These are phyloP conservation scores for Erpobdella octoculata DNA, from an alignment of 2,888 invertebrate genomes.

Conservation along the genomic window DNA sequence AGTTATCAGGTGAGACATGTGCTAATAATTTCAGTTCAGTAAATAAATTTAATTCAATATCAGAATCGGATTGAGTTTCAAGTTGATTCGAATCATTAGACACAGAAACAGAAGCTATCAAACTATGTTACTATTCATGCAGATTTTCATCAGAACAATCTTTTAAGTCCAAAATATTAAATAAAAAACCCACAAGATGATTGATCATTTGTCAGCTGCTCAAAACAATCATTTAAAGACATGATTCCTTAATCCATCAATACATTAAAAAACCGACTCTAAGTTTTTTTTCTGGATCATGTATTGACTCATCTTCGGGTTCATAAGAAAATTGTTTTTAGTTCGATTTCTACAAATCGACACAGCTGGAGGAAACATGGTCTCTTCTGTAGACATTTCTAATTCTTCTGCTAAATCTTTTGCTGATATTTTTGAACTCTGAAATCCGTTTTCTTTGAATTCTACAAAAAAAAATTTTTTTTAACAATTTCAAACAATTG, in stretches of 20 bases:
- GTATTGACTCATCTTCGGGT: not conserved
- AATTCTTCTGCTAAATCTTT: too few species aligned
- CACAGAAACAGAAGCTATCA: not conserved
- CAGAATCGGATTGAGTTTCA: not conserved
- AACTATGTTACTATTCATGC: not conserved
- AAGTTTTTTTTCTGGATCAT: not conserved
- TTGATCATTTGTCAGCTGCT: not conserved
- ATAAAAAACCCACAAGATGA: not conserved
- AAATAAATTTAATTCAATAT: not conserved
- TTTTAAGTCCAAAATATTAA: not conserved
- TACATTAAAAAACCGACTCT: conserved; percentile 1
- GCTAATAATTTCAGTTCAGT: too few species aligned
- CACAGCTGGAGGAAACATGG: not conserved
- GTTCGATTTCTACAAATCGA: not conserved
- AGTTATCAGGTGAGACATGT: not conserved
- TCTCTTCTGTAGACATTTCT: not conserved
- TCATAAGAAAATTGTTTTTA: not conserved
- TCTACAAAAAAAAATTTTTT: not conserved
- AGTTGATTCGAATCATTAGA: not conserved
- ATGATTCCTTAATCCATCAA: not conserved
- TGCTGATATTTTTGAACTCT: not conserved
- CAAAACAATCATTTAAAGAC: conserved; percentile 1
- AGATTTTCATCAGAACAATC: not conserved
- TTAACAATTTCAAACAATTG: not conserved
- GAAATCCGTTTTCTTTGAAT: not conserved